phyloP scores from a whole-genome alignment of 2,113 vertebrate species.

The Symphodus melops region DNA sequence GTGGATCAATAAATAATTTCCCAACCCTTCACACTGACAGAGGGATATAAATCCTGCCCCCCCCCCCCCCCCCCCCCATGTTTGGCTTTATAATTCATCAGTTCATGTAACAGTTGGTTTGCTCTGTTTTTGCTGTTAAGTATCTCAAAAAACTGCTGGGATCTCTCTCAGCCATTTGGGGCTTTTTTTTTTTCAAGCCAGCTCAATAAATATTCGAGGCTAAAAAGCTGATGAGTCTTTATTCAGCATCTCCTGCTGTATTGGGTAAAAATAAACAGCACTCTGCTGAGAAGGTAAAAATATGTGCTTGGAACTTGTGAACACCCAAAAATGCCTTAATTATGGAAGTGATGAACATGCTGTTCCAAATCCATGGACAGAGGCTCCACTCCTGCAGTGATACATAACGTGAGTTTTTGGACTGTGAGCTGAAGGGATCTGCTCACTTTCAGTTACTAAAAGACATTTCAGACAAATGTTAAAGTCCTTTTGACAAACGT shows the following conservation, averaged over 20 bases:
- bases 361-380: too few species aligned
- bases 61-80: conserved; percentile 15
- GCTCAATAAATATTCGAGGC: background rate
- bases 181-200: background rate
- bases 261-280: background rate
- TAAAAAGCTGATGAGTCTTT: background rate
- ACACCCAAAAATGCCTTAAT: background rate
- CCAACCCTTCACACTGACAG: conserved; percentile 44
- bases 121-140: conserved; percentile 40
- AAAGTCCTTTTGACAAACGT: too few species aligned
- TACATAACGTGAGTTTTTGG: too few species aligned
- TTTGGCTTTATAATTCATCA: conserved; percentile 51
- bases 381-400: too few species aligned
- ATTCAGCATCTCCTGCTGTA: background rate
- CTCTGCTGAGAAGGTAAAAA: background rate
- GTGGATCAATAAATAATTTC: conserved; percentile 74
- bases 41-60: conserved; percentile 51
- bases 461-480: background rate
- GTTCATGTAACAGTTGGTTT: conserved; percentile 5
- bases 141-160: conserved; percentile 35
- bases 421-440: background rate
- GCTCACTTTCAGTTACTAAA: background rate
- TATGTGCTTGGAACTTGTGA: background rate
- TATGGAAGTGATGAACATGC: too few species aligned
- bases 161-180: background rate